These are phyloP conservation scores for Ephydatia muelleri DNA, from an alignment of 37 sponge, comb jelly and placozoan species.

Conservation along the genomic window DNA sequence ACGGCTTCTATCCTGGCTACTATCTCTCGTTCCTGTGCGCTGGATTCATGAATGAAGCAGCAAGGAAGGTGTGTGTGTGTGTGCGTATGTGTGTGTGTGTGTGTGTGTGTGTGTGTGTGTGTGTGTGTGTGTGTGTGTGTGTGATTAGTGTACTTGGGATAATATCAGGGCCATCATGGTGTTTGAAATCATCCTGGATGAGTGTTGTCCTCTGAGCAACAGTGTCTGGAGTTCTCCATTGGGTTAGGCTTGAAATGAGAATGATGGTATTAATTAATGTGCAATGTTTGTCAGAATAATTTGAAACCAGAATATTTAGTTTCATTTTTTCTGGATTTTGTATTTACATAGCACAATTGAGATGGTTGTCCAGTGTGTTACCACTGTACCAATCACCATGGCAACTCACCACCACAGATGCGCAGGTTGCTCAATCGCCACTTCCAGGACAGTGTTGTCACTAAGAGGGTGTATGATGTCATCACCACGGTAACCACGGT, in stretches of 20 bases:
- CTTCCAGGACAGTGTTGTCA: conserved; percentile 21
- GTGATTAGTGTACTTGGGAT: background rate
- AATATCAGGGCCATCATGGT: too few relatives aligned
- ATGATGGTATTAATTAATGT: too few relatives aligned
- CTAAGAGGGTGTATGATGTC: conserved; percentile 58
- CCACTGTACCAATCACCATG: too few relatives aligned
- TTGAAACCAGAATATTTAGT: too few relatives aligned
- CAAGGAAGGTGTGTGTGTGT: conserved; percentile 64
- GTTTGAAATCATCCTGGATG: too few relatives aligned
- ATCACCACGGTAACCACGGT: conserved; percentile 36
- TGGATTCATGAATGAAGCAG: conserved; percentile 42
- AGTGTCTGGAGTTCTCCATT: too few relatives aligned
- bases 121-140: background rate
- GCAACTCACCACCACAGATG: background rate
- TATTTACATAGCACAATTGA: too few relatives aligned
- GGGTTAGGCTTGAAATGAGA: too few relatives aligned
- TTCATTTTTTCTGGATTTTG: too few relatives aligned
- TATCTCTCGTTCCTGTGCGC: conserved; percentile 47
- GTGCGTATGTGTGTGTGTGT: background rate
- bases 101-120: background rate
- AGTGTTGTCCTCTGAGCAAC: too few relatives aligned
- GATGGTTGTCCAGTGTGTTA: too few relatives aligned
- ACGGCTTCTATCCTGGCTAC: conserved; percentile 84
- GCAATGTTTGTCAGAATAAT: too few relatives aligned
- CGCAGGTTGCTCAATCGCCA: conserved; percentile 39